Conservation (phyloP, 2,797 vertebrate genomes). For the Poecilia gillii region DNA sequence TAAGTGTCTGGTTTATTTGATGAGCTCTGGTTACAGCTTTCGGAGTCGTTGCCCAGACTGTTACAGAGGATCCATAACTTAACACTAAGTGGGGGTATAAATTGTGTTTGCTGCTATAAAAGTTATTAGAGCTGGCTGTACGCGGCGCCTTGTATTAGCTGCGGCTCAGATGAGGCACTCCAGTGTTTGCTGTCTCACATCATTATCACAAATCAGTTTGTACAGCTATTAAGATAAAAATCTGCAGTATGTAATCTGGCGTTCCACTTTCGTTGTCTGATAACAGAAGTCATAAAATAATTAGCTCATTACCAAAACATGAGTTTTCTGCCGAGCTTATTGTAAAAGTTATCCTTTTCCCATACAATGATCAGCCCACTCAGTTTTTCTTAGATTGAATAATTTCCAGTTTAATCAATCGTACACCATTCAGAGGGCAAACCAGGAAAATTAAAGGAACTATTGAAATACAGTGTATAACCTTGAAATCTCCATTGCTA, state of each 20-base stretch:
- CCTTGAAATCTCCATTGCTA: not conserved
- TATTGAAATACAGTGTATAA: not conserved
- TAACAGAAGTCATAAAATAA: not conserved
- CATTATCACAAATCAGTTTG: not conserved
- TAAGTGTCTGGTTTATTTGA: not conserved
- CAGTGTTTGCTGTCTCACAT: not conserved
- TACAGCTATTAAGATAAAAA: not conserved
- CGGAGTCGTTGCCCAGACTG: not conserved
- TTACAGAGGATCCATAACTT: constrained; percentile 3
- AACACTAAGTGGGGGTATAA: constrained; percentile 5
- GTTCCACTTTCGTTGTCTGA: not conserved
- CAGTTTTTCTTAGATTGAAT: not conserved
- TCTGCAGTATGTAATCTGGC: not conserved
- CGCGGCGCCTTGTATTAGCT: not conserved
- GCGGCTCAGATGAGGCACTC: not conserved
- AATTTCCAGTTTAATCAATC: not conserved
- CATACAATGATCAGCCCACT: not conserved
- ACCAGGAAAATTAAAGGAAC: not conserved
- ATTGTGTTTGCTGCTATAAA: not conserved
- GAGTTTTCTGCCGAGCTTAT: not conserved
- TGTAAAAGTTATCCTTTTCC: not conserved
- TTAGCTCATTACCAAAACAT: not conserved
- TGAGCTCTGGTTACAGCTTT: constrained; percentile 1
- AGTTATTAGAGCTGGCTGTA: not conserved
- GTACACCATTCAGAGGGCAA: not conserved